Percentiles rank a stretch among this genome's conserved stretches.
phyloP scores from a whole-genome alignment of 2,888 invertebrate genomes.

The Ceriagrion tenellum region DNA sequence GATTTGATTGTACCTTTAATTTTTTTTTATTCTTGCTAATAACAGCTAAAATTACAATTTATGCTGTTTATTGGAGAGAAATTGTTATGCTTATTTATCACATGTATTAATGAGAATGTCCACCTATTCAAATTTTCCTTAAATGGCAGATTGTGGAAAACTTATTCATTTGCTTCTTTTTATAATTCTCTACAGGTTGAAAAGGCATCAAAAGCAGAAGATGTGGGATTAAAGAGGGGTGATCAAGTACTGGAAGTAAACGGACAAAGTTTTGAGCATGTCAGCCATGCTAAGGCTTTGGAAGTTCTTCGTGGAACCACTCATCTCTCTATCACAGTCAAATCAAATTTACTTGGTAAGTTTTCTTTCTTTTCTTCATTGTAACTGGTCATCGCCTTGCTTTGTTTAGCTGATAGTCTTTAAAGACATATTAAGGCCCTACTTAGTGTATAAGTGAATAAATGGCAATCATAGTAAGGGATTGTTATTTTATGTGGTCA shows the following conservation, averaged over 20 bases:
- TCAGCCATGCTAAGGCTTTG: slow-evolving; percentile 93
- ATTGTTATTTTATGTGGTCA: too few relatives aligned
- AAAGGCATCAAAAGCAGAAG: slow-evolving; percentile 95
- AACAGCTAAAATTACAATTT: neutral
- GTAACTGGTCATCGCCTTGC: too few relatives aligned
- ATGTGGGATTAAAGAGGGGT: slow-evolving; percentile 96
- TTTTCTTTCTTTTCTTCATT: slow-evolving; percentile 37
- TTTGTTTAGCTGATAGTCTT: too few relatives aligned
- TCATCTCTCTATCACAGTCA: slow-evolving; percentile 97
- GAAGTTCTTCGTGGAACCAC: slow-evolving; percentile 96
- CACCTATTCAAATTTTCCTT: neutral
- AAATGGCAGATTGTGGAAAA: neutral
- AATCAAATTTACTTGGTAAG: slow-evolving; percentile 94
- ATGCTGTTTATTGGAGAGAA: too few relatives aligned
- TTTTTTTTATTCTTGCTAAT: neutral
- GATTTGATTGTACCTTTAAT: slow-evolving; percentile 3
- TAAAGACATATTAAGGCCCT: too few relatives aligned
- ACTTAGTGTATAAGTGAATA: too few relatives aligned
- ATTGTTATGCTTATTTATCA: too few relatives aligned
- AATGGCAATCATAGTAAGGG: too few relatives aligned
- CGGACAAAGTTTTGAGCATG: slow-evolving; percentile 96
- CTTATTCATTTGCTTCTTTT: neutral
- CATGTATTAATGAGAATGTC: neutral
- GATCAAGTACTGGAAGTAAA: slow-evolving; percentile 99
- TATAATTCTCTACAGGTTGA: slow-evolving; percentile 83